phyloP scores from a whole-genome alignment of 2,888 invertebrate genomes.

The Agrochola lota region DNA sequence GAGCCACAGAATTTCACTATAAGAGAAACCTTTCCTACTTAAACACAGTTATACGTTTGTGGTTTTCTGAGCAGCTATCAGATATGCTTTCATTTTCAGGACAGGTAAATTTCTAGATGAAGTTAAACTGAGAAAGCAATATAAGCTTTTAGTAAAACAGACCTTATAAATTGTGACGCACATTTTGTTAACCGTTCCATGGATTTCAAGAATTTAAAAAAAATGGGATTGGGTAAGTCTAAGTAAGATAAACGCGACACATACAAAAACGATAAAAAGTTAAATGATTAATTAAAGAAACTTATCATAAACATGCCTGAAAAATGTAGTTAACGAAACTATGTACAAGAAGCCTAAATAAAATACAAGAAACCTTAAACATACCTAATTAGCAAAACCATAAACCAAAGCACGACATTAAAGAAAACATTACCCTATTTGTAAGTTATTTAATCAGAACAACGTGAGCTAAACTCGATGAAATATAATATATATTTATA shows the following conservation, averaged over 20 bases:
- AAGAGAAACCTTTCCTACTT: slow-evolving; percentile 40
- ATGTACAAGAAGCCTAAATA: slow-evolving; percentile 12
- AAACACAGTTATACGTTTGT: slow-evolving; percentile 28
- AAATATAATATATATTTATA: slow-evolving; percentile 9
- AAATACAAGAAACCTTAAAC: slow-evolving; percentile 14
- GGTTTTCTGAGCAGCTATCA: slow-evolving; percentile 13
- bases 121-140: background rate
- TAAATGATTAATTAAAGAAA: background rate
- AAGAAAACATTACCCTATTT: slow-evolving; percentile 36
- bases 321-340: slow-evolving; percentile 1
- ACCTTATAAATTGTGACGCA: background rate
- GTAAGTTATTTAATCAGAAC: slow-evolving; percentile 22
- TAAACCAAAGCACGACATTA: slow-evolving; percentile 1
- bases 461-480: slow-evolving; percentile 2
- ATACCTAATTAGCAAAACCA: slow-evolving; percentile 40
- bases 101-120: background rate
- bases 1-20: slow-evolving; percentile 42
- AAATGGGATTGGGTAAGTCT: background rate
- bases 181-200: background rate
- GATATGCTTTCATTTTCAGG: slow-evolving; percentile 11
- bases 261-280: background rate
- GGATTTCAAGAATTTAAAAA: background rate
- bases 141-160: background rate
- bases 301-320: background rate
- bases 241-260: background rate